Conservation (phyloP, 2,113 vertebrate genomes). For the Pseudonaja textilis region DNA sequence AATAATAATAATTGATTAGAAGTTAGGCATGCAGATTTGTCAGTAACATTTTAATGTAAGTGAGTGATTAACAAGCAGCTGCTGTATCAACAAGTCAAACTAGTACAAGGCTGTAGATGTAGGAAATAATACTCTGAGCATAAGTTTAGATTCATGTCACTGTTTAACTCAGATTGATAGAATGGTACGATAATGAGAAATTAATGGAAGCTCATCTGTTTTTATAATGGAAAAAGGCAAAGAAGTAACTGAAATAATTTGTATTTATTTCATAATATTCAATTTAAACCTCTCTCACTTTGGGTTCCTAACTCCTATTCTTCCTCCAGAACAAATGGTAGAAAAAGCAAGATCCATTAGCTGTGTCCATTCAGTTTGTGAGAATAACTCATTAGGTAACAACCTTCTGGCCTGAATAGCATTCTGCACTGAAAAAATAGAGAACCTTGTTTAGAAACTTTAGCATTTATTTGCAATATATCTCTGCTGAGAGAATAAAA, state of each 20-base stretch:
- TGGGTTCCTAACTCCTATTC: background rate
- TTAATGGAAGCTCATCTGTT: background rate
- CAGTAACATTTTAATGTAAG: background rate
- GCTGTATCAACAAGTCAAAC: background rate
- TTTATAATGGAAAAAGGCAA: background rate
- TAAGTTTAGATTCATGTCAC: background rate
- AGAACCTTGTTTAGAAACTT: background rate
- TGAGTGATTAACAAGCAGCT: background rate
- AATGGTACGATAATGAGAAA: fast-evolving
- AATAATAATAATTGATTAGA: too few species aligned
- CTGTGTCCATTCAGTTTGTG: background rate
- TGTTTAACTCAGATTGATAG: background rate
- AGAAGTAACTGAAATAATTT: background rate
- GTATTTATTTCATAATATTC: background rate
- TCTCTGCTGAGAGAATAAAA: background rate
- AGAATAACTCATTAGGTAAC: background rate
- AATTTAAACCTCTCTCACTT: background rate
- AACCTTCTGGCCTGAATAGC: background rate
- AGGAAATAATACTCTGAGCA: background rate
- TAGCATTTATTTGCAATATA: background rate
- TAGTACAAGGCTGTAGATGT: background rate
- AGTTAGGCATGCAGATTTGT: background rate
- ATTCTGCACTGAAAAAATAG: slow-evolving; percentile 6
- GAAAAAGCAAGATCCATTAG: background rate
- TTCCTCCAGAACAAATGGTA: background rate